Conservation (phyloP, 2,888 invertebrate genomes). For the Petrolisthes cinctipes region DNA sequence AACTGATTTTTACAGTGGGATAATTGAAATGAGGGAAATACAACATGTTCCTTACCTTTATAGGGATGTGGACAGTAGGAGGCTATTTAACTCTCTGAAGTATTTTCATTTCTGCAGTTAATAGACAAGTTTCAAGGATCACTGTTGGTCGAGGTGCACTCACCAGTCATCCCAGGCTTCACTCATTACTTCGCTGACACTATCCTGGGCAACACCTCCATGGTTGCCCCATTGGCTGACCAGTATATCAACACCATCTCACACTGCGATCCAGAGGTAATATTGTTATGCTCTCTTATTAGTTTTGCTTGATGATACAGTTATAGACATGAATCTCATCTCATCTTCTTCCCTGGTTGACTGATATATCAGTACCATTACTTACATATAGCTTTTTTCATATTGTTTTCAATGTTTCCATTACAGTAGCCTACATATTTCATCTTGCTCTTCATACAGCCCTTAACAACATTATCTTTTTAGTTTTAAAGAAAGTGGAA, state of each 20-base stretch:
- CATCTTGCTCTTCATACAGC: no score
- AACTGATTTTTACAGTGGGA: neutral
- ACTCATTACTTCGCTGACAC: slow-evolving; percentile 44
- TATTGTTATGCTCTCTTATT: neutral
- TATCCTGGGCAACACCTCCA: slow-evolving; percentile 41
- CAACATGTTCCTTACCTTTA: neutral
- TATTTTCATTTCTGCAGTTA: slow-evolving; percentile 29
- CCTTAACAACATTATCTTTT: no score
- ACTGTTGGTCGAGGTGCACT: slow-evolving; percentile 52
- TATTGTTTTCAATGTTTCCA: no score
- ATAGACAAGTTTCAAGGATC: slow-evolving; percentile 36
- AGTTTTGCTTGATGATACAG: no score
- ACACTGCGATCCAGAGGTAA: slow-evolving; percentile 54
- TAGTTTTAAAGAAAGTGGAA: no score
- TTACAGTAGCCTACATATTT: no score
- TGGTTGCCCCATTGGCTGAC: slow-evolving; percentile 40
- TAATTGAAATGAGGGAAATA: no score
- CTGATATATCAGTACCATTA: no score
- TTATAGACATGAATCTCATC: no score
- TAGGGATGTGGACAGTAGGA: neutral
- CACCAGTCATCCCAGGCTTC: slow-evolving; percentile 54
- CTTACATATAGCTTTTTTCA: no score
- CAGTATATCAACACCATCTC: slow-evolving; percentile 37
- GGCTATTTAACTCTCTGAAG: neutral
- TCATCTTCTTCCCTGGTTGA: no score